These are phyloP conservation scores for Adelosebastes latens DNA, from an alignment of 2,797 vertebrate genomes.

Conservation along the genomic window DNA sequence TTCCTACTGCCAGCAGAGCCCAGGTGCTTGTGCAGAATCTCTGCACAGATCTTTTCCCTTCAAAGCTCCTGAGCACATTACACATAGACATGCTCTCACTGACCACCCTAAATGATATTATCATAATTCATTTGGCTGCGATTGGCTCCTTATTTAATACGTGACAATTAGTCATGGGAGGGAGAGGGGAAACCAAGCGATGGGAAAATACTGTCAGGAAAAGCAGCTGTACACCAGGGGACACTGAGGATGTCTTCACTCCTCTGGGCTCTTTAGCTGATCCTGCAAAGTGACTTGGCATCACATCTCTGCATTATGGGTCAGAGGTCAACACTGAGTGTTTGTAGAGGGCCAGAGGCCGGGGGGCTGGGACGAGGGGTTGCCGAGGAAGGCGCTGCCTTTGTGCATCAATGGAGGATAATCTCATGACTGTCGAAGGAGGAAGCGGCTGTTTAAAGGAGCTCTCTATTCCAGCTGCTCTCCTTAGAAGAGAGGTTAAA, in stretches of 20 bases:
- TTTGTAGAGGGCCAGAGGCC: slow-evolving; percentile 62
- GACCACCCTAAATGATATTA: slow-evolving; percentile 68
- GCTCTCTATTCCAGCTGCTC: slow-evolving; percentile 83
- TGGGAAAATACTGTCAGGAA: slow-evolving; percentile 38
- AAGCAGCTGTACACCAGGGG: slow-evolving; percentile 2
- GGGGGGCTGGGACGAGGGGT: slow-evolving; percentile 55
- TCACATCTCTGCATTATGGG: slow-evolving; percentile 72
- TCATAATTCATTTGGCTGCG: slow-evolving; percentile 57
- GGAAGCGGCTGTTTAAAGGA: slow-evolving; percentile 79
- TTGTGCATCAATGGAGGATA: slow-evolving; percentile 78
- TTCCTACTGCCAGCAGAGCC: slow-evolving; percentile 24
- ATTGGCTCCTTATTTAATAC: slow-evolving; percentile 63
- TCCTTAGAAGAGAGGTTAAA: slow-evolving; percentile 80
- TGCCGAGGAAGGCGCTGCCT: slow-evolving; percentile 59
- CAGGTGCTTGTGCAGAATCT: slow-evolving; percentile 50
- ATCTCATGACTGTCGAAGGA: slow-evolving; percentile 80
- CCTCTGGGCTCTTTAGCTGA: slow-evolving; percentile 30
- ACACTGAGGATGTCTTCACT: slow-evolving; percentile 55
- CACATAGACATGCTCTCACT: slow-evolving; percentile 43
- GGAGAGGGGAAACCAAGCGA: slow-evolving; percentile 10
- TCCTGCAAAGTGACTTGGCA: slow-evolving; percentile 61
- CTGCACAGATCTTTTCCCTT: slow-evolving; percentile 45
- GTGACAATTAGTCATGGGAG: slow-evolving; percentile 38
- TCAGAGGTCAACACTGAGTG: slow-evolving; percentile 73
- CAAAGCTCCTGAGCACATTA: slow-evolving; percentile 66